Evolutionary conservation across 2,113 vertebrate species (phyloP), one percentile per base, ranked within the genome.

Genomic region (Raphicerus campestris): DNA sequence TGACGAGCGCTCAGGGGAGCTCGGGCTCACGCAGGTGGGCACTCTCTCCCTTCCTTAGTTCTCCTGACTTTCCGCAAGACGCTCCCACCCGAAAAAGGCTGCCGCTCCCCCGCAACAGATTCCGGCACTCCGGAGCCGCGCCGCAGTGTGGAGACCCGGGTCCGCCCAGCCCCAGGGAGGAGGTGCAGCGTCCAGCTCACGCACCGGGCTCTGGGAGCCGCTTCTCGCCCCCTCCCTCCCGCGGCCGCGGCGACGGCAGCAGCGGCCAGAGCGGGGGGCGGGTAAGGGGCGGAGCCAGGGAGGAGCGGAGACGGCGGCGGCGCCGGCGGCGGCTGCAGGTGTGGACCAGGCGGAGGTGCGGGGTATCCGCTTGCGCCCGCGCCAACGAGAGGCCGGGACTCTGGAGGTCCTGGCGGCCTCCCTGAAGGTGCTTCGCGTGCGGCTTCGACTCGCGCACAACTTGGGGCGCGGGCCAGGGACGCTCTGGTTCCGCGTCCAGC

Each of bases 311-410:
- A 32, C 22, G 2, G 32, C 1, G 24, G 89, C 49, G 28, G 94
- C 89, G 56, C 26, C 0, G 28, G 63, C 63, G 63, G 96, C 82
- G 11, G 98, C 97, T 5, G 98, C 98, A 98, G 98, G 98, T 98
- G 97, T 97, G 96, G 95, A 93, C 5, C 26, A 2, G 73, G 28
- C 32, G 47, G 75, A 86, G 92, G 94, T 94, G 92, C 22, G 28
- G 42, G 20, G 35, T 20, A 14, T 86, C 51, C 56, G 13, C 22
- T 24, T 51, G 45, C 7, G 60, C n/a, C 60, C 30, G 77, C 9
- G 9, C 26, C 1, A 1, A 5, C 39, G 1, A 0, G 63, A 22
- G 32, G 35, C 56, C 20, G 2, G 58, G 24, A 16, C 26, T 6
- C 24, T 2, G 32, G 35, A n/a, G 56, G 28, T 58, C 10, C 0